These are phyloP conservation scores for Corythornis cristatus DNA, from an alignment of 2,113 vertebrate genomes.

Conservation along the genomic window DNA sequence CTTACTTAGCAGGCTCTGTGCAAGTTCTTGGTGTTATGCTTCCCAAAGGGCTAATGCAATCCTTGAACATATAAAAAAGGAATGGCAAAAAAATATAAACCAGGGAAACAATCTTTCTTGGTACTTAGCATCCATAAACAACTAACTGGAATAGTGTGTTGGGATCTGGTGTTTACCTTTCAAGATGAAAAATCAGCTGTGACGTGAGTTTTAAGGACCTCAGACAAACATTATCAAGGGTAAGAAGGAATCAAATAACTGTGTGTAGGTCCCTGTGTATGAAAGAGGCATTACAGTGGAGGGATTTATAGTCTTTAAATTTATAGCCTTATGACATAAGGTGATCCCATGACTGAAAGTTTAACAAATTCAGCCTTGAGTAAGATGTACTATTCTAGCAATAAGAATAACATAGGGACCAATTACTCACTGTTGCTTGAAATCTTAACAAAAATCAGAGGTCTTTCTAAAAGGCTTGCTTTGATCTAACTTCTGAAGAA, in stretches of 20 bases:
- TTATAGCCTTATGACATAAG: neutral
- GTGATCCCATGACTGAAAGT: neutral
- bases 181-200: neutral
- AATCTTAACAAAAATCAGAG: constrained; percentile 2
- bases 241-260: neutral
- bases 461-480: neutral
- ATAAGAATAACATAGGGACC: neutral
- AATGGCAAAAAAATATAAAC: neutral
- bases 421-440: neutral
- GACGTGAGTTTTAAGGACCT: neutral
- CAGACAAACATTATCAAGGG: neutral
- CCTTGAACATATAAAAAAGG: neutral
- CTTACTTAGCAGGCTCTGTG: neutral
- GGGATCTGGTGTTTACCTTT: neutral
- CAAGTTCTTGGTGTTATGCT: neutral
- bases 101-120: neutral
- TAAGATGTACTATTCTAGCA: neutral
- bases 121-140: neutral
- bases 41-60: neutral
- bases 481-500: constrained; percentile 5
- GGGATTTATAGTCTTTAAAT: neutral
- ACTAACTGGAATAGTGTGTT: neutral
- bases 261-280: neutral
- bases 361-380: neutral
- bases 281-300: neutral